Evolutionary conservation across 2,888 invertebrate species (phyloP).

Genomic region (Machimus rusticus): DNA sequence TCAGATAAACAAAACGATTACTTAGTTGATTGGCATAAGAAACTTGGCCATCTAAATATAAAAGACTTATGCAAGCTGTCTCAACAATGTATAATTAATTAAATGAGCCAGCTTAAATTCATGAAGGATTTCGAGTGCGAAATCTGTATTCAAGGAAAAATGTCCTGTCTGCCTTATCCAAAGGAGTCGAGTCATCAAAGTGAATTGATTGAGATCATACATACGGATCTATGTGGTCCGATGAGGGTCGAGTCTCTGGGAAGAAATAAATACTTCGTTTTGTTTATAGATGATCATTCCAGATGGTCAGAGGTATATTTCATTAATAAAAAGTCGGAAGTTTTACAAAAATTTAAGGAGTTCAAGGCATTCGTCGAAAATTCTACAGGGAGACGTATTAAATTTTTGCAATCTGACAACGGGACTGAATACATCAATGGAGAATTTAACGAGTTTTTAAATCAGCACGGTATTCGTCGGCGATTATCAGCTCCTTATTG

Average conservation of each 20-base stretch:
- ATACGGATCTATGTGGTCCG: too few species aligned
- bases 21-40: neutral
- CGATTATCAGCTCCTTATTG: conserved; percentile 5
- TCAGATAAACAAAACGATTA: neutral
- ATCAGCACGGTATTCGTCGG: neutral
- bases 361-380: conserved; percentile 44
- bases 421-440: conserved; percentile 19
- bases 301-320: conserved; percentile 40
- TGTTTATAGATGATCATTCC: conserved; percentile 47
- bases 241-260: too few species aligned
- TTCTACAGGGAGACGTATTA: conserved; percentile 40
- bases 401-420: conserved; percentile 27
- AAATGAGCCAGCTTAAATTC: neutral
- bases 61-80: neutral
- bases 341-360: conserved; percentile 39
- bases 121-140: neutral
- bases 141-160: too few species aligned
- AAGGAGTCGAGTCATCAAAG: neutral
- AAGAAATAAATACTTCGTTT: conserved; percentile 42
- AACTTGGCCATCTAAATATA: neutral
- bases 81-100: neutral
- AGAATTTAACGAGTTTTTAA: neutral
- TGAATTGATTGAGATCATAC: neutral
- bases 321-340: conserved; percentile 44
- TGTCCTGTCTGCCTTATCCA: neutral